phyloP scores from a whole-genome alignment of 2,888 invertebrate genomes.

The Drosophila maculinotata region DNA sequence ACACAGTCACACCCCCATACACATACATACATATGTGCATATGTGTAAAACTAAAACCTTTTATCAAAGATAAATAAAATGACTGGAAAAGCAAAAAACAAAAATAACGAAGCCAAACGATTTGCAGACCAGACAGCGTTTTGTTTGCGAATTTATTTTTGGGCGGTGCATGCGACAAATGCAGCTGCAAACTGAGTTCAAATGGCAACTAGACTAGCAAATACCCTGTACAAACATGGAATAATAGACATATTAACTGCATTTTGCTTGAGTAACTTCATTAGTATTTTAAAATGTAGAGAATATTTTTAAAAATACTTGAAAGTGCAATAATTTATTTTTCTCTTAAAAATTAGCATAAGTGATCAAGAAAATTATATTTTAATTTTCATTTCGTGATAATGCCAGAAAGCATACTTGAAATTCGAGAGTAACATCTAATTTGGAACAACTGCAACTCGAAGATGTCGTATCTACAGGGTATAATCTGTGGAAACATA shows the following conservation, averaged over 20 bases:
- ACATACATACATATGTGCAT: constrained; percentile 15
- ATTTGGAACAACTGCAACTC: too few species aligned
- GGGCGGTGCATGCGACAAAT: constrained; percentile 65
- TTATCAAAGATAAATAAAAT: constrained; percentile 80
- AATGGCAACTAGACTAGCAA: not conserved
- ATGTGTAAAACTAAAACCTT: constrained; percentile 71
- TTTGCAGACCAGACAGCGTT: constrained; percentile 32
- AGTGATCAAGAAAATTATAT: too few species aligned
- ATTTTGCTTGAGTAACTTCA: too few species aligned
- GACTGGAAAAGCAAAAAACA: constrained; percentile 44
- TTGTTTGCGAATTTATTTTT: constrained; percentile 32
- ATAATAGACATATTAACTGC: too few species aligned
- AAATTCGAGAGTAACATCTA: too few species aligned
- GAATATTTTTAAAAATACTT: too few species aligned
- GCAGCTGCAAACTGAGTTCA: constrained; percentile 33
- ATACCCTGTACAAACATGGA: constrained; percentile 13
- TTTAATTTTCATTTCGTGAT: too few species aligned
- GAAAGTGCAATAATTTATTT: too few species aligned
- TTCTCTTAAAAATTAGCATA: too few species aligned
- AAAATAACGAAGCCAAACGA: constrained; percentile 32
- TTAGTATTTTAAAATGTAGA: too few species aligned
- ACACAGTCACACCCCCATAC: too few species aligned
- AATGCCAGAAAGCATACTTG: too few species aligned
- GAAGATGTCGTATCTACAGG: constrained; percentile 2
- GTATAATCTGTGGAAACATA: constrained; percentile 23